phyloP scores from a whole-genome alignment of 2,888 invertebrate species.

The Eupithecia dodoneata region DNA sequence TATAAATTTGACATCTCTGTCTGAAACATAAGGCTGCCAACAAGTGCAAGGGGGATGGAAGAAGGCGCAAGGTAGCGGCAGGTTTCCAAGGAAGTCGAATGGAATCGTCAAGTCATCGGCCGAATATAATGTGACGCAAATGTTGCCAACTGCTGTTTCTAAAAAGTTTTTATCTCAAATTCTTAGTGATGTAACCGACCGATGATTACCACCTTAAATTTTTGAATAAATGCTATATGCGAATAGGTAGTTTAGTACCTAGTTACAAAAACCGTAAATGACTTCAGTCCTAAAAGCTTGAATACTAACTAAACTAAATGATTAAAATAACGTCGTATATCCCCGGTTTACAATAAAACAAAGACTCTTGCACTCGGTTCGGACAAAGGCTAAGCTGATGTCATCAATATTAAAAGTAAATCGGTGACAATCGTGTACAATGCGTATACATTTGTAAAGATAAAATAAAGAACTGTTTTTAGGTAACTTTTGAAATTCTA shows the following conservation, averaged over 20 bases:
- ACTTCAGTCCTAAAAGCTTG: neutral
- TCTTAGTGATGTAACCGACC: neutral
- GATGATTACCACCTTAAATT: neutral
- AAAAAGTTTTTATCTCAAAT: neutral
- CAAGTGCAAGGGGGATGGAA: constrained; percentile 48
- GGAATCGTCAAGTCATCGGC: constrained; percentile 40
- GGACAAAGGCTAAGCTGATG: constrained; percentile 14
- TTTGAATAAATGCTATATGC: neutral
- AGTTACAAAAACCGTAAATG: neutral
- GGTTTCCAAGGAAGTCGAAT: constrained; percentile 48
- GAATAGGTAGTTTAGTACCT: neutral
- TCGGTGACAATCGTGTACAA: constrained; percentile 13
- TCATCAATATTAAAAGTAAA: constrained; percentile 18
- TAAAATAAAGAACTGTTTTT: neutral
- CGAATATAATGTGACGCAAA: constrained; percentile 30
- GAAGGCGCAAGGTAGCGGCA: constrained; percentile 50
- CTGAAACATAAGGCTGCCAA: constrained; percentile 24
- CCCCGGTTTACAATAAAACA: constrained; percentile 7
- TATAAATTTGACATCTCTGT: constrained; percentile 54
- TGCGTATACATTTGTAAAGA: neutral
- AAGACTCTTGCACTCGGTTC: constrained; percentile 10
- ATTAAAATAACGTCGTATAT: neutral
- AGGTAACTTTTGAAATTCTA: neutral
- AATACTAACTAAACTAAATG: neutral
- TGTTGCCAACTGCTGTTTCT: constrained; percentile 19